phyloP scores from a whole-genome alignment of 1,140 invertebrate species.

The Atopsyche davidsoni region DNA sequence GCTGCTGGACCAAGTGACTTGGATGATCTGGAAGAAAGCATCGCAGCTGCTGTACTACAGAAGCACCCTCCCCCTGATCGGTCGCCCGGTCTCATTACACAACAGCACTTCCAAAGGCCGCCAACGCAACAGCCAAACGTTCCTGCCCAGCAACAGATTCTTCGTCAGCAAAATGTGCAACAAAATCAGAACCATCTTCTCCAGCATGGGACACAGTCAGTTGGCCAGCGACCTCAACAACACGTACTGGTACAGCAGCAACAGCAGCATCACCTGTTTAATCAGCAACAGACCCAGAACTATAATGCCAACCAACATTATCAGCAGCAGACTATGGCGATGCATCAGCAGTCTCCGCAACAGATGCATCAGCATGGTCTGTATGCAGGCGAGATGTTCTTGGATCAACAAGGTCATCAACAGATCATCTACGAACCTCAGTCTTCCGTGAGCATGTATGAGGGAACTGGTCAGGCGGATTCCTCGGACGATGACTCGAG shows the following conservation, averaged over 20 bases:
- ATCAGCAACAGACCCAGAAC: constrained; percentile 34
- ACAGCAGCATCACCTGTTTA: constrained; percentile 34
- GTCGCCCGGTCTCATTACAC: constrained; percentile 9
- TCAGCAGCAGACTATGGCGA: constrained; percentile 13
- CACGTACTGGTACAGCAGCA: constrained; percentile 30
- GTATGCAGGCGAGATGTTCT: constrained; percentile 19
- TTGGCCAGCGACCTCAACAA: too few species aligned
- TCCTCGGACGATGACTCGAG: constrained; percentile 40
- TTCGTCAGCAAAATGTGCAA: constrained; percentile 27
- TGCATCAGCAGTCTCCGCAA: neutral
- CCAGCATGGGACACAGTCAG: too few species aligned
- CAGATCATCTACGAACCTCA: constrained; percentile 22
- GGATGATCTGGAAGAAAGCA: constrained; percentile 47
- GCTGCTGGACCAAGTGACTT: constrained; percentile 38
- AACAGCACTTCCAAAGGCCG: constrained; percentile 31
- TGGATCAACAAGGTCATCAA: constrained; percentile 22
- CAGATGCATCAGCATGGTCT: constrained; percentile 6
- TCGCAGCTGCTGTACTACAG: constrained; percentile 43
- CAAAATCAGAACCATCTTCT: constrained; percentile 17
- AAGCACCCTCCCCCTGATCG: constrained; percentile 36
- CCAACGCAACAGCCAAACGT: constrained; percentile 32
- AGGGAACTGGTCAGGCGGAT: constrained; percentile 16
- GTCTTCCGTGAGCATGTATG: constrained; percentile 2
- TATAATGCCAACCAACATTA: constrained; percentile 13
- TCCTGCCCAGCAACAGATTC: constrained; percentile 11